Base-by-base conservation (phyloP, 2,888 invertebrate genomes). In the Melieria crassipennis region DNA sequence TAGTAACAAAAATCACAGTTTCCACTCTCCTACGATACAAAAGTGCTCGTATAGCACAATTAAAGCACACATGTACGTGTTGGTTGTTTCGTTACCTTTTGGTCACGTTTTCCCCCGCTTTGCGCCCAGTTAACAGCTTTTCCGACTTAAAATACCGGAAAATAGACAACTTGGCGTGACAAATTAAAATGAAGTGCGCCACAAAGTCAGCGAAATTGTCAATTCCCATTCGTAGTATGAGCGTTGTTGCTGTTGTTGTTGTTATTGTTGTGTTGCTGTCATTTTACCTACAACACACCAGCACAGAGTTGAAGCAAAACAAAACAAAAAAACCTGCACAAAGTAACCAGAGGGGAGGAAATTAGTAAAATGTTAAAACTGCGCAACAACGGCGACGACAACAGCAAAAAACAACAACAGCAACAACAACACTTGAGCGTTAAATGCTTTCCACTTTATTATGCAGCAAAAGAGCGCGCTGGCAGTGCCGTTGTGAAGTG, bases 181-280 rank as follows among this genome's bases (percentile, higher is more conserved):
- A 72, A 73, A 73, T 70, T 75, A 73, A 70, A 72, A 64, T 64
- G 55, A 30, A 30, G 30, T 30, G 30, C 30, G 30, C 30, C 30
- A 30, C 30, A 30, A 30, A 30, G 30, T 2, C 30, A 30, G 30
- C 30, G 30, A 30, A 30, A 30, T 30, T 30, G 30, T 30, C 30
- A 30, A 30, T 30, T 30, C 30, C 3, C 30, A 30, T 30, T 30
- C 30, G 30, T 30, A 30, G 30, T 30, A 30, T 30, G 30, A 30
- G 30, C 2, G 30, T 30, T 30, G 30, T 30, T 3, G 30, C 2
- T 30, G 30, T 57, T n/a, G 52, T 9, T 6, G 52, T 13, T 1
- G 9, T 5, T 52, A 4, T 52, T 1, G 52, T 52, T 11, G 13
- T 52, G 11, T 52, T 1, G 52, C 6, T 11, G 13, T 5, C n/a